These are phyloP conservation scores for Leptodactylus fallax DNA, from an alignment of 2,797 vertebrate genomes.

Conservation along the genomic window DNA sequence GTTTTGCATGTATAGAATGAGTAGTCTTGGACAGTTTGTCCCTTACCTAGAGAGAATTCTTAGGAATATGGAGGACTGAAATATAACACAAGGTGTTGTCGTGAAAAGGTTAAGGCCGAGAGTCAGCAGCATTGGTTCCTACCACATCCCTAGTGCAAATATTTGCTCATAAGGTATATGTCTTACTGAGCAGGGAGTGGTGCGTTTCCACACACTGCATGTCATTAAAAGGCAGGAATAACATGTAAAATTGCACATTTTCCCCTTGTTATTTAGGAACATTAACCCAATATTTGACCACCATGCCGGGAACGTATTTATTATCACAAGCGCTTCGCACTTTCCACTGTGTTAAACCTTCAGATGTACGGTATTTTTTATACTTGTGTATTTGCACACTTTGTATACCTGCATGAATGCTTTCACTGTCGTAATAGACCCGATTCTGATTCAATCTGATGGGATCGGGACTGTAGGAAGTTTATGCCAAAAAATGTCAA, in stretches of 20 bases:
- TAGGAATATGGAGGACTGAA: neutral
- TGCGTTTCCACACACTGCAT: slow-evolving; percentile 70
- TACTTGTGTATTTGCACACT: neutral
- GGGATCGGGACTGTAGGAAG: neutral
- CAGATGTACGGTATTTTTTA: neutral
- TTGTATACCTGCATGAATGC: neutral
- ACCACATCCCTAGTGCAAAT: slow-evolving; percentile 51
- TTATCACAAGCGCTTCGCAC: neutral
- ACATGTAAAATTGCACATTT: slow-evolving; percentile 66
- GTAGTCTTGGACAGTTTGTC: neutral
- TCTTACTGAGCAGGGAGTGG: slow-evolving; percentile 60
- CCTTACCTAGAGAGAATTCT: neutral
- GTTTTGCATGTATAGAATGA: neutral
- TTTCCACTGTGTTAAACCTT: neutral
- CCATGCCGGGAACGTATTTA: neutral
- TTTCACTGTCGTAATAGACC: neutral
- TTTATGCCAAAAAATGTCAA: neutral
- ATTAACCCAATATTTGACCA: slow-evolving; percentile 28
- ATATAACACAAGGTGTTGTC: neutral
- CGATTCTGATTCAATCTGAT: neutral
- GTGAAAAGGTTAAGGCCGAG: slow-evolving; percentile 41
- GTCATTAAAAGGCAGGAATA: slow-evolving; percentile 72
- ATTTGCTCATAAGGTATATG: slow-evolving; percentile 63
- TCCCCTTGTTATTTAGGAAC: slow-evolving; percentile 35
- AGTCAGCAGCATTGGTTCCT: slow-evolving; percentile 42